Percentiles rank a stretch among this genome's conserved stretches.
Conservation (phyloP, 1,140 invertebrate species). For the Sitobion miscanthi region DNA sequence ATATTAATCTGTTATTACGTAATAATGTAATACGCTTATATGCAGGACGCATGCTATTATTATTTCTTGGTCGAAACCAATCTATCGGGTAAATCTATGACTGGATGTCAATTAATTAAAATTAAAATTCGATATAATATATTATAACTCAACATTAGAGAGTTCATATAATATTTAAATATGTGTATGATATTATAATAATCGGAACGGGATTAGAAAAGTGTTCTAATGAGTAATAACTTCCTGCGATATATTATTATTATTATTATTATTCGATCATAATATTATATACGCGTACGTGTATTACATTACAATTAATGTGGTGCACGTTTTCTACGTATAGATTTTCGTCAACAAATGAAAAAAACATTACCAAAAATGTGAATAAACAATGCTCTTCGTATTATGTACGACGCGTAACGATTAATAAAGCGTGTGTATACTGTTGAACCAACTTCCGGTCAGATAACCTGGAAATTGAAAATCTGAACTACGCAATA, state of each 20-base stretch:
- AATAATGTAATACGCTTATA: background rate
- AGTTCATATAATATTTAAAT: background rate
- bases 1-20: background rate
- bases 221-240: conserved; percentile 26
- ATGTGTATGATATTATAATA: background rate
- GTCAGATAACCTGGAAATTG: background rate
- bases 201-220: background rate
- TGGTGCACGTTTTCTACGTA: background rate
- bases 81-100: background rate
- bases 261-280: background rate
- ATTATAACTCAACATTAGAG: background rate
- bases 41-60: background rate
- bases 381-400: background rate
- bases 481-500: too few species aligned
- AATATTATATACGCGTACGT: background rate
- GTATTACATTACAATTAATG: background rate
- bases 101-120: background rate
- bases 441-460: background rate
- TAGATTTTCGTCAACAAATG: background rate
- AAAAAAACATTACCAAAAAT: conserved; percentile 24
- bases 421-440: background rate
- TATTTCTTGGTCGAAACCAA: background rate
- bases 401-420: conserved; percentile 1
- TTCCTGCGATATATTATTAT: background rate
- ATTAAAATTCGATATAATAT: background rate